These are phyloP conservation scores for Alviniconcha strummeri DNA, from an alignment of 2,888 invertebrate species.

Conservation along the genomic window DNA sequence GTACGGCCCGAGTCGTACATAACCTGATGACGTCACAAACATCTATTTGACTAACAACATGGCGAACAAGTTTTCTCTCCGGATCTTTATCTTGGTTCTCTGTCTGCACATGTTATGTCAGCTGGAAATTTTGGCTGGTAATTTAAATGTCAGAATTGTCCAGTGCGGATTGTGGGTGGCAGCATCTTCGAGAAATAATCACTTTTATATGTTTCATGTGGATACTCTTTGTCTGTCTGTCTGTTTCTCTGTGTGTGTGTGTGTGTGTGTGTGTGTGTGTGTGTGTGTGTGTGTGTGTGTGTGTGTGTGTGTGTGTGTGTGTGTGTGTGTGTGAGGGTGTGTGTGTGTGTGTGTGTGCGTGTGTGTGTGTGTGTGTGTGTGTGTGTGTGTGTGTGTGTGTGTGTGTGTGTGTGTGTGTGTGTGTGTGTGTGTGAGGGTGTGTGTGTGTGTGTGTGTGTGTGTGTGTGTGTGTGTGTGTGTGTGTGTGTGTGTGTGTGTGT, in stretches of 20 bases:
- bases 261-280: neutral
- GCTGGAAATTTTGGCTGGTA: too few relatives aligned
- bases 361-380: too few relatives aligned
- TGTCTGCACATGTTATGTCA: neutral
- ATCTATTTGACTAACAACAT: too few relatives aligned
- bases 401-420: too few relatives aligned
- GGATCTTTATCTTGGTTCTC: neutral
- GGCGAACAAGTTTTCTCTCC: neutral
- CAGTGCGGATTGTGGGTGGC: neutral
- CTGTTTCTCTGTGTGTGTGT: neutral
- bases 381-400: neutral
- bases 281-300: conserved; percentile 6
- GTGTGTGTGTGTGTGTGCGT: too few relatives aligned
- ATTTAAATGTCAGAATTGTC: too few relatives aligned
- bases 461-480: neutral
- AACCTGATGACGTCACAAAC: neutral
- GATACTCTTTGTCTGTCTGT: neutral
- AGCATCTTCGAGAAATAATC: neutral
- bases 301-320: conserved; percentile 4
- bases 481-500: neutral
- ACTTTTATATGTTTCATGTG: neutral
- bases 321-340: too few relatives aligned
- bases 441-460: neutral
- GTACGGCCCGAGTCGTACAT: neutral
- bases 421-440: too few relatives aligned